phyloP scores from a whole-genome alignment of 2,113 vertebrate genomes.

The Serinus canaria region DNA sequence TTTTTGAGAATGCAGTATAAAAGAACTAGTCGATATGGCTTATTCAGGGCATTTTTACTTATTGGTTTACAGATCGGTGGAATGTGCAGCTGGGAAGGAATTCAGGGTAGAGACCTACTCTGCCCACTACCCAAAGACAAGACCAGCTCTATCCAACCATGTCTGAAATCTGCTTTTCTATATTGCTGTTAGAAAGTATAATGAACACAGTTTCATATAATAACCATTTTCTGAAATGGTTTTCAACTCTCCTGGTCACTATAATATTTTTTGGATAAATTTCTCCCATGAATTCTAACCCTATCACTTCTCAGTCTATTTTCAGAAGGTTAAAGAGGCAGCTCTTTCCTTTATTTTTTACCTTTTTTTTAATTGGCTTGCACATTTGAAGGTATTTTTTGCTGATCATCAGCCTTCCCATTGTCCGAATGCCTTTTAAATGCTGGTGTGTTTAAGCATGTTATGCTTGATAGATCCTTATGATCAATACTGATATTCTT shows the following conservation, averaged over 20 bases:
- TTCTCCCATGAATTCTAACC: background rate
- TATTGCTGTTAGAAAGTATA: background rate
- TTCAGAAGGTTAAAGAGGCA: background rate
- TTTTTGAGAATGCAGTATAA: background rate
- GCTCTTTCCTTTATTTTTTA: background rate
- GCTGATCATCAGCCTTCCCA: background rate
- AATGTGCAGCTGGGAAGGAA: background rate
- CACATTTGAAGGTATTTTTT: background rate
- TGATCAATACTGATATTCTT: background rate
- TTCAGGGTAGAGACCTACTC: background rate
- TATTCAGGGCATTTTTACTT: background rate
- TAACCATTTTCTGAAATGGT: background rate
- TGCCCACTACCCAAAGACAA: background rate
- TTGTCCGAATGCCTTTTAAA: background rate
- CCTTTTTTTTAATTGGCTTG: background rate
- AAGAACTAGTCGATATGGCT: background rate
- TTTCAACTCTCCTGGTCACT: background rate
- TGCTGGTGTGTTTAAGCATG: background rate
- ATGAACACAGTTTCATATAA: background rate
- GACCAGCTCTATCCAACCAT: background rate
- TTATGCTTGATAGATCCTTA: background rate
- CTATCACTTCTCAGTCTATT: background rate
- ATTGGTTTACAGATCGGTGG: background rate
- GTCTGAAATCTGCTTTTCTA: background rate
- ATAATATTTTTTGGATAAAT: background rate